These are phyloP conservation scores for Desmodus rotundus DNA, from an alignment of 2,113 vertebrate species.

Conservation along the genomic window DNA sequence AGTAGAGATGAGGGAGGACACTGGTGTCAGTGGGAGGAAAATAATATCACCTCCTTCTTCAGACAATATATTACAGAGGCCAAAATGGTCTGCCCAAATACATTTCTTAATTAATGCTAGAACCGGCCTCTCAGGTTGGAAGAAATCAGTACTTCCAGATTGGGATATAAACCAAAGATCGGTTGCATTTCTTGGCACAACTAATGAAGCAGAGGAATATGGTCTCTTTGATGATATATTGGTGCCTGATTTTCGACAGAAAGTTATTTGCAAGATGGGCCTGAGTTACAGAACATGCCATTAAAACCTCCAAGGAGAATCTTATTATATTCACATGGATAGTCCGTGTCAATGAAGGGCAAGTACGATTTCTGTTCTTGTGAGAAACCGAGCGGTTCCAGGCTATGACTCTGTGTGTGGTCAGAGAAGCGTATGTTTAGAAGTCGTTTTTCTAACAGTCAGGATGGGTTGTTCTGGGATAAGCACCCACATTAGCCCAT, in stretches of 20 bases:
- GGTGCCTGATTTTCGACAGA: slow-evolving; percentile 4
- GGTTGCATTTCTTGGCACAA: not conserved
- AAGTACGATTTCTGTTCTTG: not conserved
- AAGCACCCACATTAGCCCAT: not conserved
- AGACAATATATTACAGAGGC: not conserved
- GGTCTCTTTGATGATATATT: not conserved
- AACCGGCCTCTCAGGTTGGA: not conserved
- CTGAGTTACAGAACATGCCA: not conserved
- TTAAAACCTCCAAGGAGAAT: not conserved
- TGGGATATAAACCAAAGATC: not conserved
- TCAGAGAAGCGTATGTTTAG: not conserved
- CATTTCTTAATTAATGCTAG: not conserved
- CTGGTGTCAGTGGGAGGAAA: not conserved
- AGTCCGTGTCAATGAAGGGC: not conserved
- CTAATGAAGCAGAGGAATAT: not conserved
- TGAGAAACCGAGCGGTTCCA: not conserved
- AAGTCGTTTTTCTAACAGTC: not conserved
- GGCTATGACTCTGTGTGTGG: not conserved
- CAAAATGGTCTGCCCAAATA: not conserved
- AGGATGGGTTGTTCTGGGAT: not conserved
- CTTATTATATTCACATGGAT: not conserved
- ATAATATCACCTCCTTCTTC: not conserved
- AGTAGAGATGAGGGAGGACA: not conserved
- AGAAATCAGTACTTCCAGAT: not conserved
- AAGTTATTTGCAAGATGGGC: slow-evolving; percentile 40